Conservation (phyloP, 2,888 invertebrate species). For the Phorcus lineatus region DNA sequence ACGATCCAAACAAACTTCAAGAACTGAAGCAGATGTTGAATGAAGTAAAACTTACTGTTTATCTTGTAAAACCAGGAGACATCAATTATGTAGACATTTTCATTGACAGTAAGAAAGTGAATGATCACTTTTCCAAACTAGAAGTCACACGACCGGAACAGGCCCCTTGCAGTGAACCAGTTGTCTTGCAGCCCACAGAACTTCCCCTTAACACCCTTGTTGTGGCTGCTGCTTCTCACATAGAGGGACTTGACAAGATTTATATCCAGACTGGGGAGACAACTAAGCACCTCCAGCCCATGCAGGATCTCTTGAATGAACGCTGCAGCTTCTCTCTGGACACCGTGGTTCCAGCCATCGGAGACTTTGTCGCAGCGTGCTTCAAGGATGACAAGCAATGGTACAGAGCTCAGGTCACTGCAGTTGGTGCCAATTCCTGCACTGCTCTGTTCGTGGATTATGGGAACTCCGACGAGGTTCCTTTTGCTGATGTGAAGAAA, state of each 20-base stretch:
- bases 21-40: slow-evolving; percentile 28
- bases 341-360: slow-evolving; percentile 25
- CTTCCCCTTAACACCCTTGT: slow-evolving; percentile 28
- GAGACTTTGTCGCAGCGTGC: slow-evolving; percentile 41
- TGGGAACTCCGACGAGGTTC: slow-evolving; percentile 61
- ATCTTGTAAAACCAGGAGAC: slow-evolving; percentile 18
- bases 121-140: no score
- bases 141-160: no score
- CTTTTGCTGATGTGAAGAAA: slow-evolving; percentile 37
- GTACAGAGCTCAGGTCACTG: slow-evolving; percentile 41
- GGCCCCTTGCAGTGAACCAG: no score
- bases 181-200: neutral
- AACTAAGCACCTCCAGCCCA: slow-evolving; percentile 40
- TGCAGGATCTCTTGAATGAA: slow-evolving; percentile 25
- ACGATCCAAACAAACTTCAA: slow-evolving; percentile 25
- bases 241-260: slow-evolving; percentile 75
- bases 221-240: slow-evolving; percentile 26
- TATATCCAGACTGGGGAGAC: slow-evolving; percentile 81
- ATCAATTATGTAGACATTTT: no score
- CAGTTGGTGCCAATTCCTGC: neutral
- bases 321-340: neutral
- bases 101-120: no score
- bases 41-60: slow-evolving; percentile 31
- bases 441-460: slow-evolving; percentile 65
- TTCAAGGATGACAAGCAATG: slow-evolving; percentile 39